Evolutionary conservation across 2,888 invertebrate genomes (phyloP).

Genomic region (Molorchus minor): DNA sequence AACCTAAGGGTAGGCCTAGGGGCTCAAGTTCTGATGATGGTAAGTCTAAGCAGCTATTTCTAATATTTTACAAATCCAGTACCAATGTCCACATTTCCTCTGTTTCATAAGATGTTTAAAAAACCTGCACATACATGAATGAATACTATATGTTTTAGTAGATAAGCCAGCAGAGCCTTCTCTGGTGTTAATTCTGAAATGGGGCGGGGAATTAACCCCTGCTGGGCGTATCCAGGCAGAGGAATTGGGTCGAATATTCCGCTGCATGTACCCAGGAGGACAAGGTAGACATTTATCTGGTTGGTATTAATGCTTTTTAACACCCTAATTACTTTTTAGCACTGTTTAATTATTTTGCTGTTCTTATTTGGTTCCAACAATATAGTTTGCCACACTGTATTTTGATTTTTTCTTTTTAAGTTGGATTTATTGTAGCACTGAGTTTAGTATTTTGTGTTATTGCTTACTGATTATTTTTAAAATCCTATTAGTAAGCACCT

Average conservation of each 20-base stretch:
- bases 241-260: slow-evolving; percentile 96
- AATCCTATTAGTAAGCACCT: too few species aligned
- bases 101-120: too few species aligned
- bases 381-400: slow-evolving; percentile 24
- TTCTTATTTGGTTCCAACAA: slow-evolving; percentile 30
- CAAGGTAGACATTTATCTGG: slow-evolving; percentile 88
- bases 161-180: slow-evolving; percentile 92
- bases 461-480: too few species aligned
- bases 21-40: slow-evolving; percentile 95
- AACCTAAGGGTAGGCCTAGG: slow-evolving; percentile 91
- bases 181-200: slow-evolving; percentile 95
- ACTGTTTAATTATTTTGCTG: slow-evolving; percentile 38
- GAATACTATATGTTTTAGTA: slow-evolving; percentile 62
- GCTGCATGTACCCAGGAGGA: slow-evolving; percentile 99
- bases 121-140: too few species aligned
- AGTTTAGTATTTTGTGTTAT: too few species aligned
- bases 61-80: too few species aligned
- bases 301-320: slow-evolving; percentile 64
- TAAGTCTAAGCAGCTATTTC: slow-evolving; percentile 70
- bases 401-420: slow-evolving; percentile 30
- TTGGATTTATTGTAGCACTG: slow-evolving; percentile 1
- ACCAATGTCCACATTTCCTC: too few species aligned
- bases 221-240: slow-evolving; percentile 98
- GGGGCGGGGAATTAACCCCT: slow-evolving; percentile 99
- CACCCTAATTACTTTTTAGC: slow-evolving; percentile 45